phyloP scores from a whole-genome alignment of 2,113 vertebrate species.

The Hoplias malabaricus region DNA sequence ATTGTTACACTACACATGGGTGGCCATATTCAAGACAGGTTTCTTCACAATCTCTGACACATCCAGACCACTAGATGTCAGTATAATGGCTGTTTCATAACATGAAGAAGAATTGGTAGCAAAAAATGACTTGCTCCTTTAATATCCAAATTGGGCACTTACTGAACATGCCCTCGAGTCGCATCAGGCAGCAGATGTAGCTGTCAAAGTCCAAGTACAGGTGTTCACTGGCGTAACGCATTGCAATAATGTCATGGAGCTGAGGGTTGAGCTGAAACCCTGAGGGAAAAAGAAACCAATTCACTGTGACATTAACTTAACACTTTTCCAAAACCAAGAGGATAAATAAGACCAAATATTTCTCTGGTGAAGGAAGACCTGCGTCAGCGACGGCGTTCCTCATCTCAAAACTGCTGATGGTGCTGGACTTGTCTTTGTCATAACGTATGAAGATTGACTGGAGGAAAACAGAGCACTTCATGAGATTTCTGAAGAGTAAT shows the following conservation, averaged over 20 bases:
- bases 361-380: conserved; percentile 69
- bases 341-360: background rate
- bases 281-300: conserved; percentile 60
- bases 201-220: conserved; percentile 95
- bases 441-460: conserved; percentile 90
- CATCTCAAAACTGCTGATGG: conserved; percentile 97
- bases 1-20: too few relatives aligned
- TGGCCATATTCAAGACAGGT: too few relatives aligned
- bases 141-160: conserved; percentile 63
- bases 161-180: conserved; percentile 99
- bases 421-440: conserved; percentile 78
- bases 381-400: conserved; percentile 89
- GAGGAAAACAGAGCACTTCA: background rate
- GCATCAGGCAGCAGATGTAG: conserved; percentile 95
- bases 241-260: conserved; percentile 93
- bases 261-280: conserved; percentile 94
- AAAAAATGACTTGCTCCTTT: too few relatives aligned
- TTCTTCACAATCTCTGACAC: too few relatives aligned
- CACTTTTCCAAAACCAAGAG: background rate
- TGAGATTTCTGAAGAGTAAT: background rate
- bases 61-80: too few relatives aligned
- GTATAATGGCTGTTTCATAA: too few relatives aligned
- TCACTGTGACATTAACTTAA: too few relatives aligned
- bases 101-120: too few relatives aligned
- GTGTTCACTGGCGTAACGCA: conserved; percentile 89